Evolutionary conservation across 1,140 invertebrate genomes (phyloP).

Genomic region (Drosophila persimilis): DNA sequence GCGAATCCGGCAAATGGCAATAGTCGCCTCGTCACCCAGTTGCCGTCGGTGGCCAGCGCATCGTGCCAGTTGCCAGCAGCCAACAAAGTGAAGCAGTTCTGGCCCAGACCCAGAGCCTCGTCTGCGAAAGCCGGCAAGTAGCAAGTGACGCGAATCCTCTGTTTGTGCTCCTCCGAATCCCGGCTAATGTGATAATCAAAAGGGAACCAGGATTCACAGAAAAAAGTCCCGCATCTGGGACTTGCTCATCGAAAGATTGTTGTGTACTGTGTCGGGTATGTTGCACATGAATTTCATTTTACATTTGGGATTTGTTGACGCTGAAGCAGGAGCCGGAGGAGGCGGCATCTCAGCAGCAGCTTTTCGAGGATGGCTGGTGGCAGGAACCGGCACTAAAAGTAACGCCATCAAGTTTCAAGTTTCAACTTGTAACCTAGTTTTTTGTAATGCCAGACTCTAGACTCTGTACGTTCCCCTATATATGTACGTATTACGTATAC

Average conservation of each 20-base stretch:
- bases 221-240: not conserved
- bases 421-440: conserved; percentile 74
- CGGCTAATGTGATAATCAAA: too few species aligned
- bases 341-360: too few species aligned
- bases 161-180: too few species aligned
- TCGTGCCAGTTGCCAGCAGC: conserved; percentile 61
- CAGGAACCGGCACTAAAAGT: conserved; percentile 23
- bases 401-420: conserved; percentile 51
- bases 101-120: conserved; percentile 13
- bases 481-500: not conserved
- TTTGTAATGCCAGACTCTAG: conserved; percentile 18
- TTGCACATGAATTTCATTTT: conserved; percentile 27
- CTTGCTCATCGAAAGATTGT: not conserved
- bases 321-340: too few species aligned
- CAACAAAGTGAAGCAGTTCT: conserved; percentile 75
- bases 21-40: not conserved
- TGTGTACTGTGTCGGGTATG: conserved; percentile 22
- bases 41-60: conserved; percentile 7
- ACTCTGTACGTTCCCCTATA: conserved; percentile 27
- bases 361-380: too few species aligned
- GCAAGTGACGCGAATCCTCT: conserved; percentile 18
- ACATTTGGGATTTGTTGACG: conserved; percentile 10
- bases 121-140: conserved; percentile 39
- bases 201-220: not conserved
- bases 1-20: conserved; percentile 47